Evolutionary conservation across 2,113 vertebrate genomes (phyloP).

Genomic region (Microcebus ravelobensis): DNA sequence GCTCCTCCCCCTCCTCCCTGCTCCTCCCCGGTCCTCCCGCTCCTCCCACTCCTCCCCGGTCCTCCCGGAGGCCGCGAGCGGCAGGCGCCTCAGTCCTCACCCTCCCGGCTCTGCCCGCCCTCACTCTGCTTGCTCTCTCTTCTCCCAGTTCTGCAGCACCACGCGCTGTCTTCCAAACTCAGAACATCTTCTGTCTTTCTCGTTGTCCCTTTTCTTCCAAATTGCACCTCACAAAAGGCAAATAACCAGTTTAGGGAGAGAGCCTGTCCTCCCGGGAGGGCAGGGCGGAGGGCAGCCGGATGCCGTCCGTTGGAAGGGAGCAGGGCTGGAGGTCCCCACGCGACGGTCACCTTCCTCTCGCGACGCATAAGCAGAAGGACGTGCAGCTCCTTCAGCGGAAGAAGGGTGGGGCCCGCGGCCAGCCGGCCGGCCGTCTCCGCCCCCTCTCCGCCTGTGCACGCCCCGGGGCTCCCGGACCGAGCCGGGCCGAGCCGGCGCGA

Average conservation of each 20-base stretch:
- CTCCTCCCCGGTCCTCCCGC: no score
- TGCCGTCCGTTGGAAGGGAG: not conserved
- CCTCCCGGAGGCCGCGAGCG: no score
- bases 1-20: no score
- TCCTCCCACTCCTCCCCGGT: no score
- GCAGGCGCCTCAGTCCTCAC: no score
- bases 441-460: no score
- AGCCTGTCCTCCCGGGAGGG: not conserved
- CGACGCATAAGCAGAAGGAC: not conserved
- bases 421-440: not conserved
- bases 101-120: accelerated
- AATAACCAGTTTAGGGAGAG: not conserved
- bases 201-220: not conserved
- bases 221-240: not conserved
- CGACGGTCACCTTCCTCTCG: not conserved
- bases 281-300: not conserved
- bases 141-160: no score
- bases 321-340: not conserved
- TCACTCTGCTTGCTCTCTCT: not conserved
- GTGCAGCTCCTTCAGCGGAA: not conserved
- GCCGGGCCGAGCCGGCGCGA: not conserved
- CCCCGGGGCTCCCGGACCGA: not conserved
- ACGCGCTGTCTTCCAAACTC: not conserved
- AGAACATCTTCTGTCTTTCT: not conserved
- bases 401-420: not conserved